A percentile compares a stretch with the other conserved stretches of the same genome.
Conservation (phyloP, 2,888 invertebrate genomes). For the Chymomyza fuscimana region DNA sequence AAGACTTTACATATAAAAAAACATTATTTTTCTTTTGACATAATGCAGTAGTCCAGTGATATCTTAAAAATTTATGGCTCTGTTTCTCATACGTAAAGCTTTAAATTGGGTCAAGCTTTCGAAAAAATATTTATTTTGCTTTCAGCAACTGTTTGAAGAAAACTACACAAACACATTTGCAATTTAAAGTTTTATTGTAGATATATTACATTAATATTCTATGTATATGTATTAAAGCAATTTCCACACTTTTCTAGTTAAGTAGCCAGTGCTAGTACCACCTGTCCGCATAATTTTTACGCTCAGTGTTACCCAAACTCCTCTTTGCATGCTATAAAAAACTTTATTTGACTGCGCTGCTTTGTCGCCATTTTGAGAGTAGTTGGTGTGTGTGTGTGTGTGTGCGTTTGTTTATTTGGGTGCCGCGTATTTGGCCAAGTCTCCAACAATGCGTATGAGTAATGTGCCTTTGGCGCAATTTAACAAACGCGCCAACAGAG, state of each 20-base stretch:
- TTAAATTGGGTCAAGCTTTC: too few species aligned
- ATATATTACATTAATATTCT: neutral
- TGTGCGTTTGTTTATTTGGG: slow-evolving; percentile 29
- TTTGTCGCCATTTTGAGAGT: neutral
- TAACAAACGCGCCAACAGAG: slow-evolving; percentile 12
- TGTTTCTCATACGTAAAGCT: too few species aligned
- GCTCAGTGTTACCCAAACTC: neutral
- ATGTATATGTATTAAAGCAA: too few species aligned
- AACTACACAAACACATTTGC: too few species aligned
- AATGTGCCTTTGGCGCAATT: slow-evolving; percentile 37
- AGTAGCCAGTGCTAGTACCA: neutral
- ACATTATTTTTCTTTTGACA: too few species aligned
- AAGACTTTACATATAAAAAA: too few species aligned
- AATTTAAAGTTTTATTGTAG: too few species aligned
- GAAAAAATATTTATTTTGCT: too few species aligned
- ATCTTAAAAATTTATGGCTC: too few species aligned
- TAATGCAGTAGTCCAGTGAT: too few species aligned
- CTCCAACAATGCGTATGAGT: slow-evolving; percentile 46
- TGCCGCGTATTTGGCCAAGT: neutral
- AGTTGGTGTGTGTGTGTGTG: neutral
- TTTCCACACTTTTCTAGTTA: neutral
- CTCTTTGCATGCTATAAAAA: neutral
- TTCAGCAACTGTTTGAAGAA: too few species aligned
- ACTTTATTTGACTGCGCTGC: neutral
- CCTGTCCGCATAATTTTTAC: neutral